Conservation (phyloP, 2,888 invertebrate genomes). For the Melanophora roralis region DNA sequence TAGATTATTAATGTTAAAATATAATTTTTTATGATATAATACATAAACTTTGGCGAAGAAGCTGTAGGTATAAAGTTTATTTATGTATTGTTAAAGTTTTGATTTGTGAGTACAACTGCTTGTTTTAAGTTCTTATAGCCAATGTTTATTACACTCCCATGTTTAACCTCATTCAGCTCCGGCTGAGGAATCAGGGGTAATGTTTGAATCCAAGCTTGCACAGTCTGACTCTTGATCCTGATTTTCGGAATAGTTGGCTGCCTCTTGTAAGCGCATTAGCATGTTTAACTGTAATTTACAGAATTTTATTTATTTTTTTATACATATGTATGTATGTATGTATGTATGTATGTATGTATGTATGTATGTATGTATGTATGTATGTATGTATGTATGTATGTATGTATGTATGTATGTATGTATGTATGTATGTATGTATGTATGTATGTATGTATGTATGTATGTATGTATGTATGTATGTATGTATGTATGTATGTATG, state of each 20-base stretch:
- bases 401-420: too few relatives aligned
- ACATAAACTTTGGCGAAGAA: slow-evolving; percentile 58
- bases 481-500: too few relatives aligned
- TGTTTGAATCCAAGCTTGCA: slow-evolving; percentile 88
- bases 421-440: too few relatives aligned
- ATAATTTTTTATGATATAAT: slow-evolving; percentile 33
- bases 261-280: slow-evolving; percentile 97
- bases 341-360: too few relatives aligned
- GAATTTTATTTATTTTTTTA: too few relatives aligned
- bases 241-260: slow-evolving; percentile 93
- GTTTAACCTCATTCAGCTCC: slow-evolving; percentile 73
- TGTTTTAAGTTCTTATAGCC: background rate
- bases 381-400: too few relatives aligned
- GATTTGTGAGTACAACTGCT: background rate
- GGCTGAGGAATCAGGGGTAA: slow-evolving; percentile 83
- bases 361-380: too few relatives aligned
- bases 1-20: slow-evolving; percentile 50
- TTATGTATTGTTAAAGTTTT: background rate
- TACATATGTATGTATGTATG: too few relatives aligned
- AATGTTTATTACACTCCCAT: background rate
- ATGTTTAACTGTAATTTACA: slow-evolving; percentile 85
- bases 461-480: too few relatives aligned
- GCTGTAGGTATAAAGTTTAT: slow-evolving; percentile 43
- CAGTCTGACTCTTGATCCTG: slow-evolving; percentile 95
- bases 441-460: too few relatives aligned